Percentiles rank a stretch among this genome's conserved stretches.
These are phyloP conservation scores for Anthopleura sola DNA, from an alignment of 64 coral and sea anemone species.

Conservation along the genomic window DNA sequence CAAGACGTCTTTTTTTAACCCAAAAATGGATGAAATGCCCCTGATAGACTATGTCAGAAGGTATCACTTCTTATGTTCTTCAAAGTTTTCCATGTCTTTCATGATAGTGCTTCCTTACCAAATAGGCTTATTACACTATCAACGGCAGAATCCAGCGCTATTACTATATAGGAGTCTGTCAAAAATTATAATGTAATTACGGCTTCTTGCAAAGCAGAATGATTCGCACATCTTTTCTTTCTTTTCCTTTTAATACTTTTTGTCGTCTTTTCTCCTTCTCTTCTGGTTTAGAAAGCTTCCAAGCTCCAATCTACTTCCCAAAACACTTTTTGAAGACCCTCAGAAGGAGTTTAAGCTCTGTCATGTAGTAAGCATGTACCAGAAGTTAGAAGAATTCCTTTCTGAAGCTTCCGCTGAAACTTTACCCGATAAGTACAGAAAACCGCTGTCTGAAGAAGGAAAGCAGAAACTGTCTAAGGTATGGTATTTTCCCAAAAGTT, in stretches of 20 bases:
- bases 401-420: slow-evolving; percentile 50
- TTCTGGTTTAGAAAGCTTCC: neutral
- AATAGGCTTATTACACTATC: too few species aligned
- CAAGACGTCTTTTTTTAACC: slow-evolving; percentile 27
- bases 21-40: neutral
- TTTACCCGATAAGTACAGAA: slow-evolving; percentile 43
- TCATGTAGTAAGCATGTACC: slow-evolving; percentile 67
- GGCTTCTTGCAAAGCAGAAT: too few species aligned
- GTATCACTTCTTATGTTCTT: neutral
- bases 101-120: neutral
- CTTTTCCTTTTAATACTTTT: neutral
- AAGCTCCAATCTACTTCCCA: neutral
- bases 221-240: too few species aligned
- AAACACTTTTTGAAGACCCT: slow-evolving; percentile 41
- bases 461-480: neutral
- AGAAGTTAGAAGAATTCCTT: slow-evolving; percentile 63
- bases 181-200: too few species aligned
- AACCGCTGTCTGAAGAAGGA: neutral
- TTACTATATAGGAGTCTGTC: too few species aligned
- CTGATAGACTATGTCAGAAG: slow-evolving; percentile 48
- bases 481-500: neutral
- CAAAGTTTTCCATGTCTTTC: neutral
- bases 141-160: too few species aligned
- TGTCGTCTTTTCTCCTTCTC: neutral
- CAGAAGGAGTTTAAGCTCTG: slow-evolving; percentile 29